These are phyloP conservation scores for Drosophila nr. perissopoda DNA, from an alignment of 2,888 invertebrate species.

Conservation along the genomic window DNA sequence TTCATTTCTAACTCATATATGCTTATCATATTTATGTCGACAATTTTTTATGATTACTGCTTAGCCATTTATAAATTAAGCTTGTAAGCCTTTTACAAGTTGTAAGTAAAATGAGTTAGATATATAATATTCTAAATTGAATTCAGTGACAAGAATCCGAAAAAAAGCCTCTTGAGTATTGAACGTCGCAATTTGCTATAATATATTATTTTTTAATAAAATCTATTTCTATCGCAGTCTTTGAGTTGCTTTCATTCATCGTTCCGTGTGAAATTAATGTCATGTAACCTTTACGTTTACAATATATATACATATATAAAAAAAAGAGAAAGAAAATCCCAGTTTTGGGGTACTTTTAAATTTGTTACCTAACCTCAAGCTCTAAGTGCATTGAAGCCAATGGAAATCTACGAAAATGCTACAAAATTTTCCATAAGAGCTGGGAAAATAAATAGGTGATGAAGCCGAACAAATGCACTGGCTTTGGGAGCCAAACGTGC, in stretches of 20 bases:
- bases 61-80: neutral
- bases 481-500: constrained; percentile 17
- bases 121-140: neutral
- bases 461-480: constrained; percentile 68
- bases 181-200: neutral
- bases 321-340: neutral
- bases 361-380: neutral
- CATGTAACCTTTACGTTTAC: neutral
- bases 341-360: neutral
- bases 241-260: neutral
- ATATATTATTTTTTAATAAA: neutral
- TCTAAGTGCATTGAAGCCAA: constrained; percentile 5
- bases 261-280: neutral
- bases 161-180: neutral
- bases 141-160: neutral
- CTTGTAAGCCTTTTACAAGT: neutral
- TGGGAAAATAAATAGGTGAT: constrained; percentile 36
- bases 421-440: constrained; percentile 37
- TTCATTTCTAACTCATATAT: neutral
- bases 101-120: neutral
- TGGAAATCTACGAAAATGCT: constrained; percentile 26
- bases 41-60: neutral
- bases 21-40: neutral
- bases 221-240: neutral
- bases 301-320: neutral